These are phyloP conservation scores for Chelon labrosus DNA, from an alignment of 2,797 vertebrate species.

Conservation along the genomic window DNA sequence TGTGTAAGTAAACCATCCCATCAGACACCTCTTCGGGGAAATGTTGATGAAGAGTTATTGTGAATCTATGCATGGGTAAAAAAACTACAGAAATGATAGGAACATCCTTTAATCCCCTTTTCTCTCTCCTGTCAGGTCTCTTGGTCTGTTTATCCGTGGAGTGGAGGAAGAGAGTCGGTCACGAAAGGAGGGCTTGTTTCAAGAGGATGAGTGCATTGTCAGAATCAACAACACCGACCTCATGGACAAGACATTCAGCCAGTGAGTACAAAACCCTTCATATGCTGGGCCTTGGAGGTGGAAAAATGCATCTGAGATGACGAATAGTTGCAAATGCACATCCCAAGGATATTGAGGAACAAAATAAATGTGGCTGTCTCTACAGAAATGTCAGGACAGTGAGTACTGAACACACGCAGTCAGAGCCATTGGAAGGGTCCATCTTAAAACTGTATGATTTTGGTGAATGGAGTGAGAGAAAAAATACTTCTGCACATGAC, in stretches of 20 bases:
- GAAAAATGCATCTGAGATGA: slow-evolving; percentile 1
- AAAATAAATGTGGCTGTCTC: background rate
- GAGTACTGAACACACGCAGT: too few relatives aligned
- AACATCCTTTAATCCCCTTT: background rate
- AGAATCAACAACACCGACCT: slow-evolving; percentile 93
- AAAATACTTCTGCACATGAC: too few relatives aligned
- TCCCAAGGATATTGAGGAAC: background rate
- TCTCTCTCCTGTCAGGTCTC: slow-evolving; percentile 80
- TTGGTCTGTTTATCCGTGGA: slow-evolving; percentile 93
- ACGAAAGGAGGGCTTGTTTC: slow-evolving; percentile 90
- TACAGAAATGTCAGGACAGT: too few relatives aligned
- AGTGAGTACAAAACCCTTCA: slow-evolving; percentile 86
- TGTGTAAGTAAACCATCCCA: slow-evolving; percentile 18
- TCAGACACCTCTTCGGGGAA: slow-evolving; percentile 13
- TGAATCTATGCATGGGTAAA: background rate
- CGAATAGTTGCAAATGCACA: background rate
- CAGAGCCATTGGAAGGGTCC: too few relatives aligned
- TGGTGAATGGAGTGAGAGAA: too few relatives aligned
- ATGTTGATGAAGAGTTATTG: slow-evolving; percentile 6
- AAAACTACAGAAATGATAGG: background rate
- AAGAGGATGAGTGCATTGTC: slow-evolving; percentile 96
- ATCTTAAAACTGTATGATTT: too few relatives aligned
- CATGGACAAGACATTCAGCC: slow-evolving; percentile 93
- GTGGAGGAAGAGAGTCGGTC: slow-evolving; percentile 95
- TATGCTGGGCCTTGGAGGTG: background rate